Conservation (phyloP, 2,113 vertebrate genomes). For the Otis tarda region DNA sequence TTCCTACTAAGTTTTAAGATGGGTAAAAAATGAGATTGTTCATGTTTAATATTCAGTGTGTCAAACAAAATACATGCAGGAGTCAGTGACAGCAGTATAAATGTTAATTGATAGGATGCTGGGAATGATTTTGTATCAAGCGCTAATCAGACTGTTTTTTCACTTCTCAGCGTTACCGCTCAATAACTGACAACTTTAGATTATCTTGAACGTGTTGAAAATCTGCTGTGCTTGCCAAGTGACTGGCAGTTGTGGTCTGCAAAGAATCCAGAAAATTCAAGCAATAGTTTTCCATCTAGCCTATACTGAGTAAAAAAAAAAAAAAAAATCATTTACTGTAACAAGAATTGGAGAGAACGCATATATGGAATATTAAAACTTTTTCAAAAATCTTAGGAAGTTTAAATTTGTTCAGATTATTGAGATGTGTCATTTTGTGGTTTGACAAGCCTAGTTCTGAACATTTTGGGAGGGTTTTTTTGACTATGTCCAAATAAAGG, state of each 20-base stretch:
- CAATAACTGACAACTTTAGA: background rate
- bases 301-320: background rate
- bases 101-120: conserved; percentile 1
- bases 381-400: background rate
- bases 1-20: background rate
- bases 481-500: background rate
- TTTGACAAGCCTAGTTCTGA: background rate
- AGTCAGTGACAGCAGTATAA: background rate
- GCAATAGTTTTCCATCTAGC: background rate
- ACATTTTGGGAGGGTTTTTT: background rate
- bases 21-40: background rate
- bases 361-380: background rate
- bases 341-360: background rate
- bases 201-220: background rate
- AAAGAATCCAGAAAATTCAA: background rate
- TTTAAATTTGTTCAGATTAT: background rate
- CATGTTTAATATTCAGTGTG: background rate
- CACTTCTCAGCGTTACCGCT: background rate
- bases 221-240: background rate
- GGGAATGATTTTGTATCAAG: conserved; percentile 18
- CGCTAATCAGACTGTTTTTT: background rate
- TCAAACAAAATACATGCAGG: background rate
- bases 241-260: background rate
- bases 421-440: background rate
- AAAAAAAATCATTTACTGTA: background rate